These are phyloP conservation scores for Xenus cinereus DNA, from an alignment of 2,113 vertebrate genomes.

Conservation along the genomic window DNA sequence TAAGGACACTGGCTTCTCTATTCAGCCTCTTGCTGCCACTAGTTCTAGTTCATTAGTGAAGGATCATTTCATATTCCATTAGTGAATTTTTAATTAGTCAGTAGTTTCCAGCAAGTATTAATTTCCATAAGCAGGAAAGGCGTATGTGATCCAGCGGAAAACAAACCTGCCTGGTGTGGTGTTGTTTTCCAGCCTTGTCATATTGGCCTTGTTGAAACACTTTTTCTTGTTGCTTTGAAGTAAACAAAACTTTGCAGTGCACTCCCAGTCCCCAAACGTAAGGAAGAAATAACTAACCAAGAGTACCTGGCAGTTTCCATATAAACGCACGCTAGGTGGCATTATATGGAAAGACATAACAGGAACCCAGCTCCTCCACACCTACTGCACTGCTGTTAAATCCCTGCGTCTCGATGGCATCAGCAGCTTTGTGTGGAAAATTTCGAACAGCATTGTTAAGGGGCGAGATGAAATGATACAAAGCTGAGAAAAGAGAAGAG, in stretches of 20 bases:
- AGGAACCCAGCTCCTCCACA: rapidly evolving
- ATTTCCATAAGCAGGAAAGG: background rate
- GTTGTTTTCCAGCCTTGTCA: background rate
- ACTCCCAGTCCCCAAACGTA: background rate
- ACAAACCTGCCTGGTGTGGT: background rate
- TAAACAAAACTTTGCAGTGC: background rate
- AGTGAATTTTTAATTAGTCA: background rate
- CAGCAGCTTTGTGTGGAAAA: background rate
- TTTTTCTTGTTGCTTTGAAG: background rate
- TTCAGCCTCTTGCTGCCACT: background rate
- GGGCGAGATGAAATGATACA: slow-evolving; percentile 19
- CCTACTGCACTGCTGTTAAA: background rate
- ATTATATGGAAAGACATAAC: slow-evolving; percentile 2
- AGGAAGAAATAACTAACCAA: background rate
- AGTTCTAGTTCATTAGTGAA: background rate
- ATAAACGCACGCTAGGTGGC: slow-evolving; percentile 67
- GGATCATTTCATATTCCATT: background rate
- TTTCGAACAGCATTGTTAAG: background rate
- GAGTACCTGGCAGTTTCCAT: background rate
- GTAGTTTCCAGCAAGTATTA: background rate
- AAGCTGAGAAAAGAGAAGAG: background rate
- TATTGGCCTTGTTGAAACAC: background rate
- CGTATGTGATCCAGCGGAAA: background rate
- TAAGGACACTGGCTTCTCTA: background rate
- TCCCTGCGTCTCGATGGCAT: background rate